Conservation (phyloP, 2,113 vertebrate species). For the Meriones unguiculatus region DNA sequence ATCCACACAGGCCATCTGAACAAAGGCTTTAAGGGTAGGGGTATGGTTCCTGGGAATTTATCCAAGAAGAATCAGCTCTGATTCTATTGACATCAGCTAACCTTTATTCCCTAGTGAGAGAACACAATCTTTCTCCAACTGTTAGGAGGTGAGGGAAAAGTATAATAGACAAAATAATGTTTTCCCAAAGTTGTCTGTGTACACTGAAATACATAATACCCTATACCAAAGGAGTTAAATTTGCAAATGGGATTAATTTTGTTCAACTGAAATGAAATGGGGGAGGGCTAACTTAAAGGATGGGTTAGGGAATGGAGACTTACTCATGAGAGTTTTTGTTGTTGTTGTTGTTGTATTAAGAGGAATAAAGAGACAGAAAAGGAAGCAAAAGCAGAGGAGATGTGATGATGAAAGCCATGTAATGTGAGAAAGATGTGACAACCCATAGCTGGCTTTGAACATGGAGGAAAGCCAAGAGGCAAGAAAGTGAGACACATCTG, state of each 20-base stretch:
- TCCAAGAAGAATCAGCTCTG: neutral
- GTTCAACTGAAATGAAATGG: neutral
- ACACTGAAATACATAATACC: neutral
- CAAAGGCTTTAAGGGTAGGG: neutral
- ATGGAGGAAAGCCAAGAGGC: neutral
- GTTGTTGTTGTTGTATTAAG: neutral
- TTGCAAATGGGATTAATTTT: neutral
- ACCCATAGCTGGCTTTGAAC: neutral
- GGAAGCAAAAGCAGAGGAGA: neutral
- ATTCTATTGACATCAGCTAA: neutral
- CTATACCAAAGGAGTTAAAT: neutral
- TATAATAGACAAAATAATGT: neutral
- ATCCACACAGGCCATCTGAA: neutral
- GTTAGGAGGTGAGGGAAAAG: neutral
- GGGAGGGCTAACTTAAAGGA: neutral
- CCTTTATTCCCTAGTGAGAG: neutral
- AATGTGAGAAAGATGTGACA: neutral
- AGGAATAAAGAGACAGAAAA: neutral
- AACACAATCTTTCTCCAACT: neutral
- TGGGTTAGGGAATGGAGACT: neutral
- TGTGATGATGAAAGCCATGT: neutral
- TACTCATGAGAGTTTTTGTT: neutral
- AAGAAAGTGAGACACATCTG: neutral
- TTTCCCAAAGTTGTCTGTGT: neutral
- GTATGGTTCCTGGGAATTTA: neutral